Conservation (phyloP, 2,888 invertebrate genomes). For the Adineta ricciae region DNA sequence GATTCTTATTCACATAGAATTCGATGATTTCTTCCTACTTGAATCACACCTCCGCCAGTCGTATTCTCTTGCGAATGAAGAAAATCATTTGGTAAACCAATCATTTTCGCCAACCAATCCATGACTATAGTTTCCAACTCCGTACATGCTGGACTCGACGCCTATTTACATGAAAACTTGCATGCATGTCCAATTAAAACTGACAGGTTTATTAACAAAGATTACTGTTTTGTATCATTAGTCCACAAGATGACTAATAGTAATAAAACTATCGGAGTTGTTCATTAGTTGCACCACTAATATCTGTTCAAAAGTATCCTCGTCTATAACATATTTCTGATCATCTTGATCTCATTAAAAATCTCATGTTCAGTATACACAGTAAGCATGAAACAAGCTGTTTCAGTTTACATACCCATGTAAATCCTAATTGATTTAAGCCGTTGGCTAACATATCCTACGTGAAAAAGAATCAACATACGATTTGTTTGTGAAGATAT, state of each 20-base stretch:
- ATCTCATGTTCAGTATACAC: too few species aligned
- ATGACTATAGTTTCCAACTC: conserved; percentile 87
- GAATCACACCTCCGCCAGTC: conserved; percentile 19
- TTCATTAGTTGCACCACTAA: not conserved
- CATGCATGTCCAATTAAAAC: not conserved
- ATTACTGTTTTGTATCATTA: not conserved
- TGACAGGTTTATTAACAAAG: not conserved
- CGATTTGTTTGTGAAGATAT: conserved; percentile 47
- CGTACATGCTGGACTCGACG: conserved; percentile 75
- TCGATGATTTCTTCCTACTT: not conserved
- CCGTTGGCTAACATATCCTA: conserved; percentile 89
- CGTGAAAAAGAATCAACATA: conserved; percentile 80
- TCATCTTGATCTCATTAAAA: not conserved
- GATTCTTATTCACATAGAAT: conserved; percentile 32
- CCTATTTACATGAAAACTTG: conserved; percentile 43
- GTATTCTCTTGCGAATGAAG: conserved; percentile 50
- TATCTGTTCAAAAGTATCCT: too few species aligned
- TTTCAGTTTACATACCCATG: conserved; percentile 67
- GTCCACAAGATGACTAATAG: too few species aligned
- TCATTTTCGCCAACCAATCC: conserved; percentile 72
- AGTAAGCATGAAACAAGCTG: not conserved
- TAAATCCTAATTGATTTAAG: conserved; percentile 87
- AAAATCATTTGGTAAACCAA: conserved; percentile 78
- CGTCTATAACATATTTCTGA: too few species aligned
- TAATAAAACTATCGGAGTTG: not conserved